Base-by-base conservation (phyloP, 2,113 vertebrate genomes). In the Tautogolabrus adspersus region DNA sequence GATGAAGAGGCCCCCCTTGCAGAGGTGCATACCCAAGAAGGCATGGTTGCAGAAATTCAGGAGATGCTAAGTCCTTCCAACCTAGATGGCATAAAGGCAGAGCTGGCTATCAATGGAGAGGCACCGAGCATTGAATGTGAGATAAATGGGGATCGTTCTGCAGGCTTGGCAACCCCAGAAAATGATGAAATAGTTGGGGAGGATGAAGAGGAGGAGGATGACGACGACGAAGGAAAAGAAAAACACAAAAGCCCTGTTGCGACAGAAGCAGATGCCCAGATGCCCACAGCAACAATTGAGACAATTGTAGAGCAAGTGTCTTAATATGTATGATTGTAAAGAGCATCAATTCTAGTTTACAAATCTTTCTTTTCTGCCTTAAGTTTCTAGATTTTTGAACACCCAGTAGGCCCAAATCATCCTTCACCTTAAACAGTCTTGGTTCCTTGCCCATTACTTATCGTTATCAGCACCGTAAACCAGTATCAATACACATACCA, bases 51-150 rank as follows among this genome's bases (percentile, higher is more conserved):
- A 55, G 95, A 93, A 42, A 87, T 87, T 38, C 86, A 71, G 21
- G 87, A 90, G 22, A 52, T 57, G 21, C 61, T 71, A 5, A 84
- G 64, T 52, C 83, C 90, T 11, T 77, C 87, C 57, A 30, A 34
- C 21, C 68, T 77, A 6, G 71, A 87, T 40, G 94, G 88, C 79
- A 83, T 94, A 66, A 95, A 94, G 64, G 91, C 86, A 0, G 94
- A 95, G 89, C 62, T 96, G 75, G 90, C 93, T 2, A 80, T 96
- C 1, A 92, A 93, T 26, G 92, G 93, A 66, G 95, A 96, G 87
- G 87, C 94, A 0, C 19, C 84, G 0, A 70, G 47, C 52, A 52
- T 46, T 54, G 94, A 88, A 90, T 80, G 63, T 7, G 85, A 90
- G 73, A 22, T 91, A 22, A 84, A 84, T 44, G 64, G 86, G 5